Evolutionary conservation across 2,888 invertebrate species (phyloP).

Genomic region (Gastracanthus pulcherrimus): DNA sequence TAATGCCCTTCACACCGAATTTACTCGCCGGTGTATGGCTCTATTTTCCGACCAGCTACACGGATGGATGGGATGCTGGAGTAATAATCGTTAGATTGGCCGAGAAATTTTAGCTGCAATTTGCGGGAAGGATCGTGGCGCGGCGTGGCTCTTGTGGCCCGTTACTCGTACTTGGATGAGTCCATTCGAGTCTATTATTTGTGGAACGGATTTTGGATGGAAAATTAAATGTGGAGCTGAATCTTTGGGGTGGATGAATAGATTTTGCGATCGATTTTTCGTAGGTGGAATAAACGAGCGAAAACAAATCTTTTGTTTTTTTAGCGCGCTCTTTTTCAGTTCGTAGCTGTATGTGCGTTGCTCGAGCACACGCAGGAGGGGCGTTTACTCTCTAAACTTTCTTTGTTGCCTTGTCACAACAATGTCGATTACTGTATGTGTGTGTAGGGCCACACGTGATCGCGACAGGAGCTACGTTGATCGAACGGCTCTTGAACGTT

Average conservation of each 20-base stretch:
- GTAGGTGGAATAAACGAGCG: background rate
- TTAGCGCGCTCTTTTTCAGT: background rate
- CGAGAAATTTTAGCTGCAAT: background rate
- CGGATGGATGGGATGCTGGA: no score
- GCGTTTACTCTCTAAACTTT: conserved; percentile 26
- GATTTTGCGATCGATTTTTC: background rate
- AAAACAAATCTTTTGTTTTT: background rate
- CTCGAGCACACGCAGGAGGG: background rate
- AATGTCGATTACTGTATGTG: background rate
- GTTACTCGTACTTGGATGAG: background rate
- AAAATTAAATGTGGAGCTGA: background rate
- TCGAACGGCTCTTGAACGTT: background rate
- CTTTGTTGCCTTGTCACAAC: conserved; percentile 41
- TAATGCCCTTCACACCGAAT: background rate
- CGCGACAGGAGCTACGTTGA: background rate
- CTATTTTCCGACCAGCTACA: background rate
- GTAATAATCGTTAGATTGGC: no score
- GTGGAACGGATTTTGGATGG: background rate
- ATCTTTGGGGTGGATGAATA: background rate
- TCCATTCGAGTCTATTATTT: background rate
- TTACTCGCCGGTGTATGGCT: background rate
- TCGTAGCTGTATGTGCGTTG: background rate
- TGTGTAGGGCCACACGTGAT: background rate
- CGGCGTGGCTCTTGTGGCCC: no score
- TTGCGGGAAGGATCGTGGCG: background rate